Conservation (phyloP, 2,888 invertebrate genomes). For the Dicroscelio sp. region DNA sequence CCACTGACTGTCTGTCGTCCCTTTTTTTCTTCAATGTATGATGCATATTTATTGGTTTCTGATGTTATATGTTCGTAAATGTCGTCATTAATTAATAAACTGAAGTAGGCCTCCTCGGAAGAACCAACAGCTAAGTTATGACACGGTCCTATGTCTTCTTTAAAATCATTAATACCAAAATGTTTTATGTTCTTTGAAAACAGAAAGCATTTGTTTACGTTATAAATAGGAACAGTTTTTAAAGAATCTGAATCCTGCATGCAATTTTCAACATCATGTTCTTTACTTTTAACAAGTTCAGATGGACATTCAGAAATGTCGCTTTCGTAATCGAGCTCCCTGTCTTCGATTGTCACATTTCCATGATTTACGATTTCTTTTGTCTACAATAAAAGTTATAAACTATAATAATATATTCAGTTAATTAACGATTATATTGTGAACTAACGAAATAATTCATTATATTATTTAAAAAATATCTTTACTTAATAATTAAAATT, state of each 20-base stretch:
- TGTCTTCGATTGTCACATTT: too few relatives aligned
- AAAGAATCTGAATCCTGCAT: not conserved
- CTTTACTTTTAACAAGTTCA: not conserved
- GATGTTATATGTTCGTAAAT: not conserved
- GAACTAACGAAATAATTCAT: too few relatives aligned
- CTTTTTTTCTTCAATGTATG: not conserved
- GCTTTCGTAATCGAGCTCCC: not conserved
- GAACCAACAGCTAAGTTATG: conserved; percentile 6
- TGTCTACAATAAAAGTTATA: too few relatives aligned
- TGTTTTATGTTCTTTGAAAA: conserved; percentile 15
- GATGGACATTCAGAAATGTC: conserved; percentile 3
- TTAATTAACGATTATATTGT: too few relatives aligned
- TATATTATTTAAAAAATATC: too few relatives aligned
- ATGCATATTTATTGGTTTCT: conserved; percentile 25
- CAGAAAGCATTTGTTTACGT: not conserved
- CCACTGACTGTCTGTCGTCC: not conserved
- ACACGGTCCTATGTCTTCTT: not conserved
- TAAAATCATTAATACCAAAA: not conserved
- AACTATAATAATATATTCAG: too few relatives aligned
- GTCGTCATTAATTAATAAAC: conserved; percentile 3
- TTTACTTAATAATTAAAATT: too few relatives aligned
- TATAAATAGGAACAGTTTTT: conserved; percentile 25
- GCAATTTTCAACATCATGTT: not conserved
- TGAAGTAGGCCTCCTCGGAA: conserved; percentile 3
- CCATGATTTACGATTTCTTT: too few relatives aligned